phyloP scores from a whole-genome alignment of 1,140 invertebrate species.

The Trichonephila clavipes region DNA sequence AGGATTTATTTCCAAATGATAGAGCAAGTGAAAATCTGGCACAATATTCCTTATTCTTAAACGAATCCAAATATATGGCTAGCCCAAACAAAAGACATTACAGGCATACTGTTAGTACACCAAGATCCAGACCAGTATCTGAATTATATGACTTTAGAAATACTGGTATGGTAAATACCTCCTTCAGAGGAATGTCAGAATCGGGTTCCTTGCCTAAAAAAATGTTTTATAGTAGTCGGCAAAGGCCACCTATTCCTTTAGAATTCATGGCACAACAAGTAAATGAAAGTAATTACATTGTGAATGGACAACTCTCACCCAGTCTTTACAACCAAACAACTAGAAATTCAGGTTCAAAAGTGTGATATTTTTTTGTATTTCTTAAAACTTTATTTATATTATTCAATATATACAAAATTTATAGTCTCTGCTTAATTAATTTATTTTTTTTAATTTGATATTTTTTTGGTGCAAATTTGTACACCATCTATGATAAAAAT shows the following conservation, averaged over 20 bases:
- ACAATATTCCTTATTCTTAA: not conserved
- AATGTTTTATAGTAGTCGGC: conserved; percentile 52
- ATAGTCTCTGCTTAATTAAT: no score
- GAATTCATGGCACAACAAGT: conserved; percentile 43
- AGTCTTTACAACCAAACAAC: conserved; percentile 25
- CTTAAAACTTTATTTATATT: not conserved
- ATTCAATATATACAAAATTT: no score
- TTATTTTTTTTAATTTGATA: no score
- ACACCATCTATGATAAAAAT: no score
- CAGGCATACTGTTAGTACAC: conserved; percentile 71
- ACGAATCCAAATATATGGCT: conserved; percentile 10
- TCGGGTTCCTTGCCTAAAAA: conserved; percentile 64
- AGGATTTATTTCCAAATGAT: conserved; percentile 49
- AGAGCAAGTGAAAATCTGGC: not conserved
- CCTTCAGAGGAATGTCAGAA: conserved; percentile 25
- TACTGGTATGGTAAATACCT: not conserved
- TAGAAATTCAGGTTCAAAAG: conserved; percentile 61
- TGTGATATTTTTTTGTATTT: conserved; percentile 36
- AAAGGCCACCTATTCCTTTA: conserved; percentile 60
- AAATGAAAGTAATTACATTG: conserved; percentile 1
- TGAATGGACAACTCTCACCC: conserved; percentile 13
- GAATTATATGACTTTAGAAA: conserved; percentile 45
- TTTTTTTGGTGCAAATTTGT: no score
- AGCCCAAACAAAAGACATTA: conserved; percentile 44
- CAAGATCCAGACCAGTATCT: conserved; percentile 63